Conservation (phyloP, 2,888 invertebrate genomes). For the Eupithecia insigniata region DNA sequence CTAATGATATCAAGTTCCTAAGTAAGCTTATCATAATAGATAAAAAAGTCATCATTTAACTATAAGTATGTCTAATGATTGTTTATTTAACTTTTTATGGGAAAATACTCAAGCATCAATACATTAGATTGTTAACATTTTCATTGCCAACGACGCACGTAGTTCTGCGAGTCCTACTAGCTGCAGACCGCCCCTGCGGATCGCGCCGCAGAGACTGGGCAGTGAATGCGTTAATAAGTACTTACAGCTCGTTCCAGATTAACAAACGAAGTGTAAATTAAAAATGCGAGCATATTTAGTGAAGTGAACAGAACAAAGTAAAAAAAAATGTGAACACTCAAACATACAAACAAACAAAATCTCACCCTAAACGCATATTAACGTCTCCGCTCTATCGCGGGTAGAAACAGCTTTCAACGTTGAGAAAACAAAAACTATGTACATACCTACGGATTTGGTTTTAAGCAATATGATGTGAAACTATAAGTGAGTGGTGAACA, state of each 20-base stretch:
- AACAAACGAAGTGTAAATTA: not conserved
- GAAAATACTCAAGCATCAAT: not conserved
- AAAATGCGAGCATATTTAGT: not conserved
- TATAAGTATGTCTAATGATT: slow-evolving; percentile 24
- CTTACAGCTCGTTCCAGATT: not conserved
- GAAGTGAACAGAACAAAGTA: not conserved
- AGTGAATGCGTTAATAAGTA: not conserved
- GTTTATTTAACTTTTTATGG: slow-evolving; percentile 22
- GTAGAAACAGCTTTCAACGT: not conserved
- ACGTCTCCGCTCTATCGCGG: too few species aligned
- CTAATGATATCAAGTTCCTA: slow-evolving; percentile 19
- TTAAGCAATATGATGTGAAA: too few species aligned
- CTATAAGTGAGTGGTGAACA: too few species aligned
- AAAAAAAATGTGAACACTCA: too few species aligned
- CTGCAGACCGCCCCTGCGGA: too few species aligned
- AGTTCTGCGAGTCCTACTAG: too few species aligned
- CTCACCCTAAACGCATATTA: too few species aligned
- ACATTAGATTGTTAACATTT: slow-evolving; percentile 1
- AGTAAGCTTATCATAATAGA: not conserved
- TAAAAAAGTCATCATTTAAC: slow-evolving; percentile 17
- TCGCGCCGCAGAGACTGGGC: too few species aligned
- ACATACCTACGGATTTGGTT: not conserved
- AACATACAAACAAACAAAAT: too few species aligned
- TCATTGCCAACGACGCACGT: too few species aligned
- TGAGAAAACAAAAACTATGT: not conserved